Conservation (phyloP, 2,888 invertebrate species). For the Nesidiocoris tenuis region DNA sequence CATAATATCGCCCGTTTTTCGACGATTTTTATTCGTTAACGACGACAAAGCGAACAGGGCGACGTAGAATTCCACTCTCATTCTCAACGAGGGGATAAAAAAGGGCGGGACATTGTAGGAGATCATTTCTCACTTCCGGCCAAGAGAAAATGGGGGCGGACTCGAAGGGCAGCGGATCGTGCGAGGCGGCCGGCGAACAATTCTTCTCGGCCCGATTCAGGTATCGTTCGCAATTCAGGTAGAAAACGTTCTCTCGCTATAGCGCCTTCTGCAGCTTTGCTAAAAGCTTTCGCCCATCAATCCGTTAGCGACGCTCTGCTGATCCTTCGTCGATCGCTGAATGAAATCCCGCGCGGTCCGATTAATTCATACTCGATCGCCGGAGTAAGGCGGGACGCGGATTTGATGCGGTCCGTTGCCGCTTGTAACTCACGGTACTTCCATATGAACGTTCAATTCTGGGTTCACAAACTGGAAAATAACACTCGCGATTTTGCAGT, state of each 20-base stretch:
- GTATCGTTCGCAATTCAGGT: not conserved
- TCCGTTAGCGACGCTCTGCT: not conserved
- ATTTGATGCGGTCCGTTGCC: no score
- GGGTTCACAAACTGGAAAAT: no score
- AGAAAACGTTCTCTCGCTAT: not conserved
- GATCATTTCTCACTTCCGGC: not conserved
- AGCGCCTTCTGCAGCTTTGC: no score
- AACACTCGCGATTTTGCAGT: no score
- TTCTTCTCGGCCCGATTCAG: not conserved
- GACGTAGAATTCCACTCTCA: not conserved
- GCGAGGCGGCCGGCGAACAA: not conserved
- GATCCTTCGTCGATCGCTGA: not conserved
- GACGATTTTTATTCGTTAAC: not conserved
- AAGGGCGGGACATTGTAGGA: not conserved
- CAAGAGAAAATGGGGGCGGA: not conserved
- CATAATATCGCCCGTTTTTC: no score
- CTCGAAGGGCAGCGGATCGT: not conserved
- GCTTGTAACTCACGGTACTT: no score
- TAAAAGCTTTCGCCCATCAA: not conserved
- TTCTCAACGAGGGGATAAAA: not conserved
- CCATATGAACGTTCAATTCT: no score
- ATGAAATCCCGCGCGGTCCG: not conserved
- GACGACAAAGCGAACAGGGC: not conserved
- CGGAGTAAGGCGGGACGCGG: no score
- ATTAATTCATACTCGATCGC: no score